Percentiles rank a stretch among this genome's conserved stretches.
Evolutionary conservation across 2,888 invertebrate genomes (phyloP).

Genomic region (Ochlodes sylvanus): DNA sequence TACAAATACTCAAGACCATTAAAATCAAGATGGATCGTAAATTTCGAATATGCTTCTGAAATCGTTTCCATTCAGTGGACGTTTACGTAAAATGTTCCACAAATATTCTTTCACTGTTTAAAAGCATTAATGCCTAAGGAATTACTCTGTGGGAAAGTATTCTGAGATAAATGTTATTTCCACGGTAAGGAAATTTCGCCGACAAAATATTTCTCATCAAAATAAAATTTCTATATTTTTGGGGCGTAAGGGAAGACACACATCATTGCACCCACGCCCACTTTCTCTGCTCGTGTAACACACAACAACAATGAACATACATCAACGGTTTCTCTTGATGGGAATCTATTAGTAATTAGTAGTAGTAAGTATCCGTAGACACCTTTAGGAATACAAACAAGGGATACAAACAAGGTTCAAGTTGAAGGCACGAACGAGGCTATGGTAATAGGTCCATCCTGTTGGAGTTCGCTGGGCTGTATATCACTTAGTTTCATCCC

Average conservation of each 20-base stretch:
- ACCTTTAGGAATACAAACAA: no score
- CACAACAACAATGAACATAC: no score
- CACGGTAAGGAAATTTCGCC: conserved; percentile 37
- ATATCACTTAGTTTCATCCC: no score
- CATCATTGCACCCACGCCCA: no score
- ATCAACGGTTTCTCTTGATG: no score
- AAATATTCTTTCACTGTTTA: conserved; percentile 36
- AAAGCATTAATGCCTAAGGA: conserved; percentile 34
- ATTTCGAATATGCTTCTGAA: conserved; percentile 32
- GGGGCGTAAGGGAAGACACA: neutral
- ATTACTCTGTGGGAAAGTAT: conserved; percentile 21
- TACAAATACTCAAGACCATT: conserved; percentile 25
- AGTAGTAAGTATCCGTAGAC: no score
- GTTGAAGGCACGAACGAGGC: no score
- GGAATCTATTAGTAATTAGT: no score
- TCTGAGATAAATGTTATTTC: conserved; percentile 16
- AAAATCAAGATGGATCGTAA: conserved; percentile 33
- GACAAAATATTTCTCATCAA: conserved; percentile 56
- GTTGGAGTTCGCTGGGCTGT: no score
- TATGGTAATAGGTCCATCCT: no score
- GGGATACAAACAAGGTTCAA: no score
- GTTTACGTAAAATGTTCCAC: conserved; percentile 35
- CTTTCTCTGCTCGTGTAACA: no score
- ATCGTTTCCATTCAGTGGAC: conserved; percentile 30
- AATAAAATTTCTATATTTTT: conserved; percentile 51